Conservation (phyloP, 1,140 invertebrate species). For the Himalopsyche phryganea region DNA sequence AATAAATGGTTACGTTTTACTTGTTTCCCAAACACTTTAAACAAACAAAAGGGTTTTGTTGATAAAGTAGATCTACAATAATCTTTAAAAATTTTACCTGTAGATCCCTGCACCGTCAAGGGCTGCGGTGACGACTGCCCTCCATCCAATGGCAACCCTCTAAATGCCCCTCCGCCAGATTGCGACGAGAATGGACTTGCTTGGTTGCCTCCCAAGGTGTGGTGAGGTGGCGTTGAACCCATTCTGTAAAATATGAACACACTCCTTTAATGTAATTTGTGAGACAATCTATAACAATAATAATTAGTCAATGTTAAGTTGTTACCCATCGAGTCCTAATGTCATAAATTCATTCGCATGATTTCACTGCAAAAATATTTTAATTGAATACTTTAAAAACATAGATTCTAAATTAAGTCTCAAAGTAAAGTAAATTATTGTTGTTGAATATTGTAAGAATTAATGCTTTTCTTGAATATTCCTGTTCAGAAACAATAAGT, state of each 20-base stretch:
- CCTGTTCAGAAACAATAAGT: no score
- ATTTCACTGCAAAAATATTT: not conserved
- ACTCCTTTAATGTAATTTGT: no score
- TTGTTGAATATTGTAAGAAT: no score
- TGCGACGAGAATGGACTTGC: constrained; percentile 29
- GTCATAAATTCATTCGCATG: not conserved
- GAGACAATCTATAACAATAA: no score
- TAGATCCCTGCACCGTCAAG: constrained; percentile 9
- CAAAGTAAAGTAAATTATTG: no score
- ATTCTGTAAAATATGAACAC: constrained; percentile 24
- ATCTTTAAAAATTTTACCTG: constrained; percentile 32
- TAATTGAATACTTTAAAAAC: not conserved
- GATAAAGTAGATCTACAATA: no score
- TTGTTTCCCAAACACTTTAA: no score
- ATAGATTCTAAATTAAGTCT: no score
- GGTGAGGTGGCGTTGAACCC: constrained; percentile 31
- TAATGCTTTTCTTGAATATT: no score
- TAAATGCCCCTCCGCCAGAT: constrained; percentile 27
- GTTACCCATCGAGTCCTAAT: not conserved
- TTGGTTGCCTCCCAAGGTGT: constrained; percentile 20
- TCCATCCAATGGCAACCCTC: constrained; percentile 24
- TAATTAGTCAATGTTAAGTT: no score
- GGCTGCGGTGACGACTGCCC: constrained; percentile 23
- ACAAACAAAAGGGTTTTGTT: no score
- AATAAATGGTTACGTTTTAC: no score